These are phyloP conservation scores for Polymixis flavicincta DNA, from an alignment of 2,888 invertebrate genomes.

Conservation along the genomic window DNA sequence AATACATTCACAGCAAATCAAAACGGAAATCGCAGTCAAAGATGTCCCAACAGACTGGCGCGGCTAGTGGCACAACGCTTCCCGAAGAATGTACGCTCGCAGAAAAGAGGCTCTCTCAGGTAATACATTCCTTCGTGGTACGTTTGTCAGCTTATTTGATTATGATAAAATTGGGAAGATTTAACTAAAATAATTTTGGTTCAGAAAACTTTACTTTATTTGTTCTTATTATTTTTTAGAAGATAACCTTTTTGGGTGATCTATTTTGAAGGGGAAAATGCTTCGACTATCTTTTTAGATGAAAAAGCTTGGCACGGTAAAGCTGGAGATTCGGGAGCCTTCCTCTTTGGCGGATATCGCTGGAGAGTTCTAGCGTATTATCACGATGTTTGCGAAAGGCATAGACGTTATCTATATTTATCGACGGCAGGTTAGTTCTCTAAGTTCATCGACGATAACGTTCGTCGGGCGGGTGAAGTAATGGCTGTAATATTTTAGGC, in stretches of 20 bases:
- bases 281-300: conserved; percentile 45
- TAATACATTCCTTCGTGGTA: conserved; percentile 49
- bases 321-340: conserved; percentile 29
- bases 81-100: conserved; percentile 92
- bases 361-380: conserved; percentile 33
- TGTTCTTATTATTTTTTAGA: conserved; percentile 35
- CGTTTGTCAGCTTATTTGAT: background rate
- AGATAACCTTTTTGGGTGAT: conserved; percentile 39
- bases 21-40: conserved; percentile 84
- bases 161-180: conserved; percentile 10
- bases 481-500: conserved; percentile 68
- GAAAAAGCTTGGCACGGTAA: conserved; percentile 39
- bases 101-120: conserved; percentile 88
- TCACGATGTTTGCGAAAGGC: conserved; percentile 41
- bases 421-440: conserved; percentile 53
- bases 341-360: conserved; percentile 22
- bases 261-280: conserved; percentile 36
- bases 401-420: conserved; percentile 40
- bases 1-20: conserved; percentile 70
- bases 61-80: conserved; percentile 94
- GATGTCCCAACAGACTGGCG: conserved; percentile 93
- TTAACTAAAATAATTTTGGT: background rate
- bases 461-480: background rate
- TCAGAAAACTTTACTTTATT: conserved; percentile 37
- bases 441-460: conserved; percentile 26